Conservation (phyloP, 2,113 vertebrate genomes). For the Actenoides hombroni region DNA sequence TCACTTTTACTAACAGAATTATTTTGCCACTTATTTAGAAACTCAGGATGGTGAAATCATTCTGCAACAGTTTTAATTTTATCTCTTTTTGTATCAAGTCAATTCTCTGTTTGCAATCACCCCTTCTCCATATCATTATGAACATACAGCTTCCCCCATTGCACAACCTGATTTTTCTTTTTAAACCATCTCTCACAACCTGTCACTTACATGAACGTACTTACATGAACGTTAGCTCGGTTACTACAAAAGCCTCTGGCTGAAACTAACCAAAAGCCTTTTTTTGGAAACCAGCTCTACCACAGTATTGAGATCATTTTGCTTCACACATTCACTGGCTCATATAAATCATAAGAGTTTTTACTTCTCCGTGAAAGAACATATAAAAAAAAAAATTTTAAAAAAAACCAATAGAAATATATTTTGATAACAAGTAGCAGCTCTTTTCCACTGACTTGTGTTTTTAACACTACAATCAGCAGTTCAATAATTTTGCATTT, state of each 20-base stretch:
- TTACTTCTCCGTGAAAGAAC: background rate
- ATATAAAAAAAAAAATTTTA: background rate
- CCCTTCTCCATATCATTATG: background rate
- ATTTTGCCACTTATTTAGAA: background rate
- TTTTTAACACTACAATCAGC: background rate
- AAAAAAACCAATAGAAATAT: background rate
- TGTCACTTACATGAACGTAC: accelerated
- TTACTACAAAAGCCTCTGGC: background rate
- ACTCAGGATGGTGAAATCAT: background rate
- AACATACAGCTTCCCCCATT: background rate
- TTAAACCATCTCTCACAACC: background rate
- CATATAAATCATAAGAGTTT: background rate
- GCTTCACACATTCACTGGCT: background rate
- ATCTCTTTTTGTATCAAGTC: background rate
- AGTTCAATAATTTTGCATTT: background rate
- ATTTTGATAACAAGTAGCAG: background rate
- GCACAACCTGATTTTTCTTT: background rate
- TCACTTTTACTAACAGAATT: background rate
- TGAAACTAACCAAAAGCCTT: background rate
- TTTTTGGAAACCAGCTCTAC: background rate
- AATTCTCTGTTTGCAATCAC: background rate
- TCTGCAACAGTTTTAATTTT: background rate
- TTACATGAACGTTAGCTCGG: accelerated
- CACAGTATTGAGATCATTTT: background rate
- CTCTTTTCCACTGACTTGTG: background rate